Evolutionary conservation across 35 echinoderm and acorn worm species (phyloP), one percentile per base, ranked within the genome.

Genomic region (Hemicentrotus pulcherrimus): DNA sequence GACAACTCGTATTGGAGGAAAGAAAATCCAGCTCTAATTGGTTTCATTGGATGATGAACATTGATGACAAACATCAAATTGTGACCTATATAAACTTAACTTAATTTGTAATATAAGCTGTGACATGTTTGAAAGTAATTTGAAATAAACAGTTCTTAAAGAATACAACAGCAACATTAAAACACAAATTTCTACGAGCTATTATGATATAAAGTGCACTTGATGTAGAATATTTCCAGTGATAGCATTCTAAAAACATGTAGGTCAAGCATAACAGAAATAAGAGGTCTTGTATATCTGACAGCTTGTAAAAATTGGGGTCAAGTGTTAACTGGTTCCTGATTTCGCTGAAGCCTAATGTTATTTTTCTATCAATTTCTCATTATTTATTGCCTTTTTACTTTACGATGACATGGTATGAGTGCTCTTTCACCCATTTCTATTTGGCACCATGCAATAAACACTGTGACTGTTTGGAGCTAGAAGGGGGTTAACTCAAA

Each of bases 301-400:
- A 78, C 65, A 78, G 65, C 22, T 78, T 78, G 65, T 28, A 78
- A 78, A 78, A 78, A 78, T 28, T 78, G 65, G 65, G 65, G 65
- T 78, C 65, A 78, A 28, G 24, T 22, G 19, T 78, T 78, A 78
- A 78, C 65, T 28, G 65, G 65, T 78, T 78, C 65, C 65, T n/a
- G 65, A 78, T 78, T 78, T 78, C 65, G 7, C 65, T 78, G 65
- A 78, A 78, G 1, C 22, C 65, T 78, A 78, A 78, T 78, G 65
- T 78, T 78, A 78, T 78, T 78, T 78, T 78, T 78, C 65, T 78
- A 78, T 78, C 65, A 78, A 78, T 78, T 78, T 78, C 65, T 78
- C 65, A 78, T 78, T 78, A 78, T 78, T 78, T 78, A 70, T 28
- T 24, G 61, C 61, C 24, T 24, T 70, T 70, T 70, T 70, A 78